Conservation (phyloP, 2,888 invertebrate genomes). For the Leuctra nigra region DNA sequence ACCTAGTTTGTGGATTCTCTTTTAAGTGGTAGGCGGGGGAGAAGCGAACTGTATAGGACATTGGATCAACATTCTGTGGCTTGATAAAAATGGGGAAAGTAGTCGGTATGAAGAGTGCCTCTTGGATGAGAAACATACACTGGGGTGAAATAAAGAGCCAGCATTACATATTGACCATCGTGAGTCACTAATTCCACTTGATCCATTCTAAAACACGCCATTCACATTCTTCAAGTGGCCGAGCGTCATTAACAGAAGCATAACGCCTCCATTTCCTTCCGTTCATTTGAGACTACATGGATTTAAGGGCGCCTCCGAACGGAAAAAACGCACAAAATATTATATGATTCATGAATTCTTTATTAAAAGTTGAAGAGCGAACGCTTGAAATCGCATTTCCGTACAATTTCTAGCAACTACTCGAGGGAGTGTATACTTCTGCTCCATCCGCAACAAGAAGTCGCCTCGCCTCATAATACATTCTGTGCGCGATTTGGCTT, state of each 20-base stretch:
- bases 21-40: no score
- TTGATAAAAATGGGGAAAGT: background rate
- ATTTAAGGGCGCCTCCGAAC: no score
- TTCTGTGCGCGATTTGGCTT: constrained; percentile 21
- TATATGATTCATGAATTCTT: constrained; percentile 1
- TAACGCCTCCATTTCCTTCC: background rate
- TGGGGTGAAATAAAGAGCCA: background rate
- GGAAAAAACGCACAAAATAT: no score
- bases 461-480: background rate
- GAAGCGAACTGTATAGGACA: no score
- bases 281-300: background rate
- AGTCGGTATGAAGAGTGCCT: no score
- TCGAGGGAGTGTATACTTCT: background rate
- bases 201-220: background rate
- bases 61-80: no score
- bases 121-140: background rate
- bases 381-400: background rate
- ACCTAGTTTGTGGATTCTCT: no score
- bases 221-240: background rate
- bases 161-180: background rate
- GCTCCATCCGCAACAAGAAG: background rate
- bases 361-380: background rate
- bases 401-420: background rate
- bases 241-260: background rate
- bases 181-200: constrained; percentile 11